Conservation (phyloP, 1,140 invertebrate species). For the Polypedilum vanderplanki region DNA sequence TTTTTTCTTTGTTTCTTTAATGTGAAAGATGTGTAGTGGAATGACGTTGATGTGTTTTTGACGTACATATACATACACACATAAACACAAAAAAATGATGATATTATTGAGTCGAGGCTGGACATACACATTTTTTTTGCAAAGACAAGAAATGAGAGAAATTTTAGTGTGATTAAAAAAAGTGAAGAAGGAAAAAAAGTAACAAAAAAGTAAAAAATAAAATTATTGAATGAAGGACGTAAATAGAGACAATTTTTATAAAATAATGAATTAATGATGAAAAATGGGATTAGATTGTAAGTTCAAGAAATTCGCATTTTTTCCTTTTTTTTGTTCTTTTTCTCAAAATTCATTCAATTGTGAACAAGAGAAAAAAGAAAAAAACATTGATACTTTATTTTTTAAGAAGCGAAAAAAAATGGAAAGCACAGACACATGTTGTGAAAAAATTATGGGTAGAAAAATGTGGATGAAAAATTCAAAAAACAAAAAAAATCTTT, state of each 20-base stretch:
- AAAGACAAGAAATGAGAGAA: not conserved
- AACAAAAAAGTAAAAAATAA: not conserved
- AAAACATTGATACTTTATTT: not conserved
- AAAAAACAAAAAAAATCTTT: not conserved
- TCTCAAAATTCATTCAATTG: not conserved
- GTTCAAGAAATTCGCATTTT: not conserved
- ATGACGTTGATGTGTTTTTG: not conserved
- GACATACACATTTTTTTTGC: not conserved
- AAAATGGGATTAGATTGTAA: not conserved
- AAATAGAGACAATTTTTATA: constrained; percentile 19
- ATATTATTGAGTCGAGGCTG: too few species aligned
- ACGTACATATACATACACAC: not conserved
- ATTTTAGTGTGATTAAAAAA: not conserved
- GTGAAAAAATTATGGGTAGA: not conserved
- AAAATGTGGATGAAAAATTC: not conserved
- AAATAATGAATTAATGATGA: too few species aligned
- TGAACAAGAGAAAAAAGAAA: not conserved
- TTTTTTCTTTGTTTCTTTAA: not conserved
- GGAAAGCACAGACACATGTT: not conserved
- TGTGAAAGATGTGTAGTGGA: not conserved
- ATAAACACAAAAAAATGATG: not conserved
- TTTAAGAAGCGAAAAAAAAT: not conserved
- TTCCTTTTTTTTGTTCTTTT: not conserved
- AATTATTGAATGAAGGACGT: constrained; percentile 12
- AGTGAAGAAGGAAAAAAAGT: not conserved